phyloP scores from a whole-genome alignment of 2,113 vertebrate genomes.

The Oryzias javanicus region DNA sequence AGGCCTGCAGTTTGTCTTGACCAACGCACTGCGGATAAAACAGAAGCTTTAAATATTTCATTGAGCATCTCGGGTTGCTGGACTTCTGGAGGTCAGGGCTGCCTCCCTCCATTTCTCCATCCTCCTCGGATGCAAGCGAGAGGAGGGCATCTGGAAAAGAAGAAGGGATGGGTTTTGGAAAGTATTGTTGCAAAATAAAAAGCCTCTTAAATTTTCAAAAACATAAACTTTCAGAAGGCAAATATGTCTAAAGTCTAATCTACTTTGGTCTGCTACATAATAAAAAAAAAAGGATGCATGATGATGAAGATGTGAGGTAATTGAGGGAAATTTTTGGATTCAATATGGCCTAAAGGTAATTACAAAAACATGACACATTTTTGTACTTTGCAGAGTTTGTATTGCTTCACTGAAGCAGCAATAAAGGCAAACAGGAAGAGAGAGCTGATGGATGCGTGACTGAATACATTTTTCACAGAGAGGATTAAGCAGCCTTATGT shows the following conservation, averaged over 20 bases:
- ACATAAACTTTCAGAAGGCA: too few species aligned
- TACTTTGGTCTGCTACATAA: too few species aligned
- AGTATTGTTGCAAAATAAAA: neutral
- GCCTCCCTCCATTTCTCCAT: slow-evolving; percentile 1
- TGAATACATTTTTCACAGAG: slow-evolving; percentile 67
- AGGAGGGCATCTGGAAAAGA: neutral
- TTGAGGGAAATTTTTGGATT: too few species aligned
- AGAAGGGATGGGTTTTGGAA: slow-evolving; percentile 1
- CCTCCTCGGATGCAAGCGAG: slow-evolving; percentile 27
- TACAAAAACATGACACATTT: too few species aligned
- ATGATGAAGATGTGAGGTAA: too few species aligned
- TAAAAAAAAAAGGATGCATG: too few species aligned
- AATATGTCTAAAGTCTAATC: too few species aligned
- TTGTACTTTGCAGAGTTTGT: neutral
- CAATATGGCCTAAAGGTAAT: too few species aligned
- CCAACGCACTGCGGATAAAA: slow-evolving; percentile 80
- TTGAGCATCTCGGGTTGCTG: slow-evolving; percentile 77
- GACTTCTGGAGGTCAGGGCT: slow-evolving; percentile 72
- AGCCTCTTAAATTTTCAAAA: neutral
- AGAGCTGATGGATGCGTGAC: slow-evolving; percentile 70
- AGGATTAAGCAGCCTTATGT: slow-evolving; percentile 74
- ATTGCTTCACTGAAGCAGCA: slow-evolving; percentile 4
- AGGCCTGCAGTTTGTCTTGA: slow-evolving; percentile 64
- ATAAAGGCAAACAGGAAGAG: slow-evolving; percentile 36
- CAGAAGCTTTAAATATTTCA: slow-evolving; percentile 79